Evolutionary conservation across 1,140 invertebrate genomes (phyloP), one percentile per base, ranked within the genome.

Genomic region (Cherax destructor): DNA sequence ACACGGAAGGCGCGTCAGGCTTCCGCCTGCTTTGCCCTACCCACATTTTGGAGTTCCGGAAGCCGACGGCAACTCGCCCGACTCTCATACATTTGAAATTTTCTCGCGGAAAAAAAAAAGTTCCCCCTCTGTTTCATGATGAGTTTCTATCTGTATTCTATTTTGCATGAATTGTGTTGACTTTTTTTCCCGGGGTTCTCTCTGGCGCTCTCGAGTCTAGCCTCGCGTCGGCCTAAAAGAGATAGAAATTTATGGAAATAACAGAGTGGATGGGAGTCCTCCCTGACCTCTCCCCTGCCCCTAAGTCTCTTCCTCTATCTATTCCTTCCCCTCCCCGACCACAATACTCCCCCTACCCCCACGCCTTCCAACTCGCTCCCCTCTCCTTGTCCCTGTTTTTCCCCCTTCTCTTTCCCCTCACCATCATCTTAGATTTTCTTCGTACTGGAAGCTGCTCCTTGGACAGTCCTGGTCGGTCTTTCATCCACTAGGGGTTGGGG

Each of bases 101-200:
- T 89, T 89, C 87, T 89, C 87, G 56, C 65, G 61, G 30, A 80
- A 89, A 81, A 81, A 56, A 56, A 88, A 81, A 81, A 83, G 87
- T 81, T 83, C 65, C 87, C 69, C 79, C 87, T 89, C 78, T 89
- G 87, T 89, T 89, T 65, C 87, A 83, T 89, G 87, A 89, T 89
- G 87, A 89, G 87, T 89, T 89, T 89, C 87, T 89, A 83, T 89
- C 87, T 83, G 87, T 83, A 89, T 89, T 89, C 87, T 89, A 89
- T 89, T 89, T 89, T 89, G 87, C 87, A 89, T 89, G 87, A 89
- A 89, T 89, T 89, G 87, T 83, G 87, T 88, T 81, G 59, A 81
- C 65, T 83, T 89, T 89, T 89, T 89, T 89, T 83, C 41, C n/a
- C 65, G 52, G 76, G 85, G 30, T 50, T 79, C 85, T 87, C 72